Conservation (phyloP, 2,113 vertebrate genomes). For the Chloropsis hardwickii region DNA sequence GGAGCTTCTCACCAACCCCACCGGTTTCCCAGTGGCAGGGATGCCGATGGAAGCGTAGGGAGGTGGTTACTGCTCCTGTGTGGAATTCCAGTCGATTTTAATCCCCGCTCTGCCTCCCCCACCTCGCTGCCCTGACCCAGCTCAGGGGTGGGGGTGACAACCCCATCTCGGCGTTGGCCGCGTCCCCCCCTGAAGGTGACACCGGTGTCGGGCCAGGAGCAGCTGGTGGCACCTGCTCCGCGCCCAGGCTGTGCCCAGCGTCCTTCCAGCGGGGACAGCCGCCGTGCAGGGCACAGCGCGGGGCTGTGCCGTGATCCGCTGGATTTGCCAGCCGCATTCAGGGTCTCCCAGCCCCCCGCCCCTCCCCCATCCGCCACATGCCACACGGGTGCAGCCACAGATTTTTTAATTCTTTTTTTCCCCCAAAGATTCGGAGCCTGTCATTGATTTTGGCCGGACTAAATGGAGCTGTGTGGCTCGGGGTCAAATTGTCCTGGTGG, state of each 20-base stretch:
- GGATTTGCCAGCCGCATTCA: rapidly evolving
- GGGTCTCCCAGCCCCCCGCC: not conserved
- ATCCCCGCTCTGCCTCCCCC: not conserved
- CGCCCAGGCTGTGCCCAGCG: not conserved
- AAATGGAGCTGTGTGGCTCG: no score
- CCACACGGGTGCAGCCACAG: not conserved
- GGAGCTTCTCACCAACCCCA: not conserved
- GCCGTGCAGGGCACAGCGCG: rapidly evolving
- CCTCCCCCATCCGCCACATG: not conserved
- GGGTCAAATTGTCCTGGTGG: rapidly evolving
- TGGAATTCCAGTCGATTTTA: not conserved
- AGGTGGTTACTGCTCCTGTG: not conserved
- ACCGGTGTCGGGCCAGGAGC: not conserved
- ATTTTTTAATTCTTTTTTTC: not conserved
- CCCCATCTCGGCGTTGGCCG: rapidly evolving
- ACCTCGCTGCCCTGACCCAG: not conserved
- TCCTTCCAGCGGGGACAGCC: not conserved
- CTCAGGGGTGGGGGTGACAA: not conserved
- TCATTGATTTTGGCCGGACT: not conserved
- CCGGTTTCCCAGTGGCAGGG: rapidly evolving
- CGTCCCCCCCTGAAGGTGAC: not conserved
- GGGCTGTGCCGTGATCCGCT: rapidly evolving
- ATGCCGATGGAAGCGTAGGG: not conserved
- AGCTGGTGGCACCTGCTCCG: not conserved
- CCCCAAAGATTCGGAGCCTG: not conserved